Evolutionary conservation across 1,140 invertebrate genomes (phyloP).

Genomic region (Laupala kohalensis): DNA sequence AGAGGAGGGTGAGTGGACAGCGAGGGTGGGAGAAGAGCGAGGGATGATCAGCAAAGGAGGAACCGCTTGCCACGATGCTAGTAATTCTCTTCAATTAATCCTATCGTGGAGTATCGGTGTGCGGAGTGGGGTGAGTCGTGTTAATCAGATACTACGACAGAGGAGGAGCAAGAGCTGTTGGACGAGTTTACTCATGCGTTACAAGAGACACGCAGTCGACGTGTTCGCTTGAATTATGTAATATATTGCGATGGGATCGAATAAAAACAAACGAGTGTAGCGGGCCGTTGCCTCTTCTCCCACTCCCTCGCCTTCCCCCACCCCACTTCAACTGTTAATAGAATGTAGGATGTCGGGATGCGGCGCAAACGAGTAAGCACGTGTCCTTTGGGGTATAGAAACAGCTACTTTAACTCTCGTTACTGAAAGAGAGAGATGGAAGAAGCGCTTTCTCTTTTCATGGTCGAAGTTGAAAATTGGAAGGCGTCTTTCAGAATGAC

Average conservation of each 20-base stretch:
- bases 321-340: too few species aligned
- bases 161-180: not conserved
- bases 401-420: too few species aligned
- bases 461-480: too few species aligned
- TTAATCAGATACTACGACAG: not conserved
- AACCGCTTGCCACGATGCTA: not conserved
- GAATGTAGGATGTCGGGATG: too few species aligned
- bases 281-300: not conserved
- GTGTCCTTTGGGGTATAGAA: too few species aligned
- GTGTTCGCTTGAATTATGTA: not conserved
- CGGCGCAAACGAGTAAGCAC: too few species aligned
- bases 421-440: too few species aligned
- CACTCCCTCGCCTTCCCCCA: not conserved
- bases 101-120: not conserved
- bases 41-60: not conserved
- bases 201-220: not conserved
- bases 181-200: not conserved
- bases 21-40: not conserved
- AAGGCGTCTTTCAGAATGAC: too few species aligned
- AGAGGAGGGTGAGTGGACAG: too few species aligned
- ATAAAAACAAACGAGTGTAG: not conserved
- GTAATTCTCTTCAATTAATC: not conserved
- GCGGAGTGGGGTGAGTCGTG: not conserved
- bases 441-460: too few species aligned
- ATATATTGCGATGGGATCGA: not conserved